phyloP scores from a whole-genome alignment of 1,140 invertebrate species.

The Mylabris phalerata region DNA sequence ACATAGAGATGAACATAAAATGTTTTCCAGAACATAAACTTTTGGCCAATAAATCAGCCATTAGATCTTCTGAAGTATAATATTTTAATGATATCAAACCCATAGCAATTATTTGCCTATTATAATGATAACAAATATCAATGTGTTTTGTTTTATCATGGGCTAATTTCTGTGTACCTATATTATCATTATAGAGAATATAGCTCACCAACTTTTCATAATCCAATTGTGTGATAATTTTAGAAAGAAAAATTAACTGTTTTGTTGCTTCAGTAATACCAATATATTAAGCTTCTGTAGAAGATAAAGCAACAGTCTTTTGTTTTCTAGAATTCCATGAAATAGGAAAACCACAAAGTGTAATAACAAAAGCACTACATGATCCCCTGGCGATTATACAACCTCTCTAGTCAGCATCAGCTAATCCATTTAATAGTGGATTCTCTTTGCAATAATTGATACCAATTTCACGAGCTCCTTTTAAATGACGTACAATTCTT shows the following conservation, averaged over 20 bases:
- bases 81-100: too few species aligned
- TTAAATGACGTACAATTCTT: slow-evolving; percentile 39
- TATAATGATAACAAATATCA: too few species aligned
- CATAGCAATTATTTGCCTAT: too few species aligned
- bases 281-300: slow-evolving; percentile 42
- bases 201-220: slow-evolving; percentile 1
- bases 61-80: too few species aligned
- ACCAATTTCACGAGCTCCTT: slow-evolving; percentile 31
- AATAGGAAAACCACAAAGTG: slow-evolving; percentile 27
- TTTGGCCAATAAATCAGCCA: too few species aligned
- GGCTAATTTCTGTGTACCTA: slow-evolving; percentile 18
- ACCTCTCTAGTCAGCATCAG: slow-evolving; percentile 38
- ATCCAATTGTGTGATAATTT: slow-evolving; percentile 18
- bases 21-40: too few species aligned
- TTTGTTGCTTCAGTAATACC: slow-evolving; percentile 30
- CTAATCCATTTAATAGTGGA: not conserved
- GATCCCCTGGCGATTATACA: slow-evolving; percentile 31
- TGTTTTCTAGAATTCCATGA: slow-evolving; percentile 38
- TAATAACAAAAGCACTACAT: slow-evolving; percentile 39
- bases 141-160: too few species aligned
- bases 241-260: slow-evolving; percentile 27
- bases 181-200: slow-evolving; percentile 27
- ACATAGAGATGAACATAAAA: too few species aligned
- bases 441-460: slow-evolving; percentile 5
- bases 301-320: slow-evolving; percentile 36